Evolutionary conservation across 2,113 vertebrate genomes (phyloP), one percentile per base, ranked within the genome.

Genomic region (Psittacus erithacus): DNA sequence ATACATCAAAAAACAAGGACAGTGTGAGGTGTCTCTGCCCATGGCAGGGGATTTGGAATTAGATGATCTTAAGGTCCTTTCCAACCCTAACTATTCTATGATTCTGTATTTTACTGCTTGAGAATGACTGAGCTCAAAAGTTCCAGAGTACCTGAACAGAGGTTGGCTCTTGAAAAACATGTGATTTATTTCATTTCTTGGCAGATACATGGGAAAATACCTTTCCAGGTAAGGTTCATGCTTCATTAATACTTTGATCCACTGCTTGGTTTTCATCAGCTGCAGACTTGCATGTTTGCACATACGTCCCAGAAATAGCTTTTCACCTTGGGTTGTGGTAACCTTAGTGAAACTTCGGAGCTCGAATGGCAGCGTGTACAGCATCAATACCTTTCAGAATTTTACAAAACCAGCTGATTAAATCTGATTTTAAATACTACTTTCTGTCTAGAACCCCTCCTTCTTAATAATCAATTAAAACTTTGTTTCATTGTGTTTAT

Each of bases 391-490:
- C 84, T 88, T 80, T 95, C 90, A 93, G 82, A 76, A 75, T 86
- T 50, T 77, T 83, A 55, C 68, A 92, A 97, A 97, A 91, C 68
- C 4, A 86, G 74, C 86, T 92, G 84, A 91, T 92, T 95, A 84
- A 89, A 89, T 78, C 69, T 41, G 27, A 83, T 95, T 97, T 97
- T 91, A 96, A 96, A 89, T 90, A 67, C 60, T 82, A 46, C 80
- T 88, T 89, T 91, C 78, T 88, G 79, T 64, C 91, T 93, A 75
- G 83, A 97, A 87, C 62, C 46, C 73, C 38, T 88, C 52, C 47
- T 94, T 96, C 92, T 95, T 93, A 92, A 91, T 96, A 90, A 93
- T 94, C 77, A 94, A 50, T 95, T 93, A 80, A 83, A 95, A 91
- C 78, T n/a, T 94, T 83, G 84, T 88, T 73, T 75, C 52, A 67